Evolutionary conservation across 1,140 invertebrate genomes (phyloP).

Genomic region (Macrobrachium rosenbergii): DNA sequence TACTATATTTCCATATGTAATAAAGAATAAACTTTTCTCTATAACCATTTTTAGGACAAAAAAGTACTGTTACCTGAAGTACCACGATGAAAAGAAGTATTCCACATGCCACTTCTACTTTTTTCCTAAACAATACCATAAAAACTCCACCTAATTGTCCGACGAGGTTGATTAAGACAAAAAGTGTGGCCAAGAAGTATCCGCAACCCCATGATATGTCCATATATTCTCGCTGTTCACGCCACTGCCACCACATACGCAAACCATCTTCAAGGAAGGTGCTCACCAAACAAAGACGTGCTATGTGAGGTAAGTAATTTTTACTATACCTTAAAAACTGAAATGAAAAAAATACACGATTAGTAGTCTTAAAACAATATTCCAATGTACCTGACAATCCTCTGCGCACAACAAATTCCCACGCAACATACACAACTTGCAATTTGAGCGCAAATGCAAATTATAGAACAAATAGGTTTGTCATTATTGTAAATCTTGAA

Average conservation of each 20-base stretch:
- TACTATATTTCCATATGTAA: not conserved
- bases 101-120: constrained; percentile 95
- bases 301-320: constrained; percentile 93
- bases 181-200: constrained; percentile 90
- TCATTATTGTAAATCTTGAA: too few species aligned
- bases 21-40: not conserved
- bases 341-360: constrained; percentile 67
- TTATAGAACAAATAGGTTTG: too few species aligned
- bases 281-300: constrained; percentile 96
- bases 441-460: too few species aligned
- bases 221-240: constrained; percentile 98
- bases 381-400: not conserved
- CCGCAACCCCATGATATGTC: constrained; percentile 98
- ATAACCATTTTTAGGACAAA: not conserved
- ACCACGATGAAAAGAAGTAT: constrained; percentile 96
- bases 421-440: not conserved
- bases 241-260: constrained; percentile 99
- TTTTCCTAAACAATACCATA: constrained; percentile 93
- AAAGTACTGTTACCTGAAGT: constrained; percentile 80
- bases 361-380: not conserved
- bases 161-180: constrained; percentile 93
- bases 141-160: constrained; percentile 96
- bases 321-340: constrained; percentile 94
- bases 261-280: constrained; percentile 99
- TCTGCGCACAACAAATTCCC: not conserved